Evolutionary conservation across 2,797 vertebrate species (phyloP).

Genomic region (Brotula barbata): DNA sequence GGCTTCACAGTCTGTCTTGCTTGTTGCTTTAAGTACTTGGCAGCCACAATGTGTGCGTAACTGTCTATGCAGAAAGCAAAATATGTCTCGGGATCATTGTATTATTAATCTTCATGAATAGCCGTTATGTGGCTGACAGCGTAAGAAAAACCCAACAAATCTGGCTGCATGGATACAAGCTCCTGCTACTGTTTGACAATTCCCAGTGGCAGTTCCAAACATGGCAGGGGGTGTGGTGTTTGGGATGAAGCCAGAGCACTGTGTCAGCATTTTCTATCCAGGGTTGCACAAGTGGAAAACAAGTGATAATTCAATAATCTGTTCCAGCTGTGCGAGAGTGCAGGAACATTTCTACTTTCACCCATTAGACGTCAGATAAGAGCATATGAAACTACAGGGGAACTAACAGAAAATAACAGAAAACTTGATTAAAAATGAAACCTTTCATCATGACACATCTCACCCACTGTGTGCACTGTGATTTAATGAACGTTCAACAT

Average conservation of each 20-base stretch:
- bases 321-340: background rate
- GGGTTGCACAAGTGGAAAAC: conserved; percentile 51
- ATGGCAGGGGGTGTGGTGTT: background rate
- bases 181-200: background rate
- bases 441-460: background rate
- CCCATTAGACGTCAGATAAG: too few species aligned
- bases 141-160: too few species aligned
- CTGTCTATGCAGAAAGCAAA: too few species aligned
- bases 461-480: background rate
- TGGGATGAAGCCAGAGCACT: conserved; percentile 6
- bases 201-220: conserved; percentile 8
- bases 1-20: conserved; percentile 57
- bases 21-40: conserved; percentile 51
- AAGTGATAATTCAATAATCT: conserved; percentile 36
- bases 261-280: conserved; percentile 37
- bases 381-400: too few species aligned
- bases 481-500: background rate
- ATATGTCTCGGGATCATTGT: too few species aligned
- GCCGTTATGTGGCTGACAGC: too few species aligned
- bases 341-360: background rate
- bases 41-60: conserved; percentile 22
- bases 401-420: too few species aligned
- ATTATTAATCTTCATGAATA: too few species aligned
- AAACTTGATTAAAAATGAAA: too few species aligned
- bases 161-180: too few species aligned